Evolutionary conservation across 2,888 invertebrate genomes (phyloP), one percentile per base, ranked within the genome.

Genomic region (Dione vanillae): DNA sequence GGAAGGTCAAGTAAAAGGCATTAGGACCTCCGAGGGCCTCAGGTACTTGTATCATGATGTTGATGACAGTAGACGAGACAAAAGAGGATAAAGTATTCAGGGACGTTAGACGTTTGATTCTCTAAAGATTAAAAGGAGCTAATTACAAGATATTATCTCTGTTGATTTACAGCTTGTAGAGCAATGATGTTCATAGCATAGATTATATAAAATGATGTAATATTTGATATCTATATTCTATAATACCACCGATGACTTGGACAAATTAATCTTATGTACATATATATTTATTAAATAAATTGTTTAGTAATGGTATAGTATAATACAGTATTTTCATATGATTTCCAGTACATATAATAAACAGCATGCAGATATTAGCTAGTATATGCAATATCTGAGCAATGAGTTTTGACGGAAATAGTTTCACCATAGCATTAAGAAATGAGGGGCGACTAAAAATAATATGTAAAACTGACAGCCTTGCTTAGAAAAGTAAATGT

Each of bases 241-340:
- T 51, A 11, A 20, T 51, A 51, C 11, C 19, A 51, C 19, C 20
- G 3, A 51, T 11, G 49, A 43, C 19, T 8, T 19, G 27, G 20
- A 14, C 27, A 52, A 52, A 52, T 20, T 52, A 27, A 52, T 52
- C 7, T 11, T 52, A 27, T 52, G 27, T 52, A 52, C 5, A 49
- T 19, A 49, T 10, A 11, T 49, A 49, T 49, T 10, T 19, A 19
- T 49, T 16, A 49, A 16, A 54, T n/a, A 54, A 54, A 35, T 54
- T 37, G n/a, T 54, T 54, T 54, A 35, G n/a, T 54, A 35, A 54
- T 54, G n/a, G n/a, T 35, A 54, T 19, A 49, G 16, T 19, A 49
- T 19, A 11, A 49, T 40, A 16, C 11, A 56, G 7, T 40, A 56
- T 37, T 56, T n/a, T 2, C 27, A 54, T 35, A 54, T 37, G 10